Evolutionary conservation across 2,797 vertebrate genomes (phyloP), one percentile per base, ranked within the genome.

Genomic region (Enteromius treurensis): DNA sequence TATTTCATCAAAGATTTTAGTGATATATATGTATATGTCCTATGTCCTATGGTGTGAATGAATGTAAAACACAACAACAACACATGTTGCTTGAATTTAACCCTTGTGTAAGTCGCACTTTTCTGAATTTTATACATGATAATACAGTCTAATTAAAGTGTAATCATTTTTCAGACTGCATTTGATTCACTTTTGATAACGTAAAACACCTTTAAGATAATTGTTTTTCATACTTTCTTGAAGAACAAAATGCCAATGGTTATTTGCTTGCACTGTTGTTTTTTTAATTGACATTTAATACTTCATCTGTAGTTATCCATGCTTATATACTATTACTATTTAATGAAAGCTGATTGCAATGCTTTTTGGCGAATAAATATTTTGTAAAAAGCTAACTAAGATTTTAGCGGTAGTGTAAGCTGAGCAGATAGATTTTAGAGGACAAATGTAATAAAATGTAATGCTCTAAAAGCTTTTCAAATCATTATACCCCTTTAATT

Each of bases 391-490:
- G 21, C 64, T 37, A 51, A 68, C 77, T 19, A 37, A 60, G 15
- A 8, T 53, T 26, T 60, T n/a, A 42, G 34, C 14, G 3, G n/a
- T 42, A 60, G 74, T 19, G 7, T 40, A 42, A 14, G 34, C 34
- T 60, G 34, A 60, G 47, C 65, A 8, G 9, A 70, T 69, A 5
- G 23, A 23, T 62, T 81, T 60, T n/a, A 23, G 23, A 45, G 65
- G n/a, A 42, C 42, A 73, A 49, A 49, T 62, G 17, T 40, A 42
- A 80, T 32, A 4, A 64, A 47, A 71, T 80, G 6, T n/a, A 34
- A 73, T 73, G 40, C 26, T 73, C 68, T 60, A 32, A 71, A 77
- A 62, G 51, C 15, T 37, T 4, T 34, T 60, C 45, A 80, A 58
- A 47, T 68, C 45, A 68, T 79, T 53, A 68, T 3, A 53, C 47